phyloP scores from a whole-genome alignment of 2,888 invertebrate genomes.

The Cartodere bifasciata region DNA sequence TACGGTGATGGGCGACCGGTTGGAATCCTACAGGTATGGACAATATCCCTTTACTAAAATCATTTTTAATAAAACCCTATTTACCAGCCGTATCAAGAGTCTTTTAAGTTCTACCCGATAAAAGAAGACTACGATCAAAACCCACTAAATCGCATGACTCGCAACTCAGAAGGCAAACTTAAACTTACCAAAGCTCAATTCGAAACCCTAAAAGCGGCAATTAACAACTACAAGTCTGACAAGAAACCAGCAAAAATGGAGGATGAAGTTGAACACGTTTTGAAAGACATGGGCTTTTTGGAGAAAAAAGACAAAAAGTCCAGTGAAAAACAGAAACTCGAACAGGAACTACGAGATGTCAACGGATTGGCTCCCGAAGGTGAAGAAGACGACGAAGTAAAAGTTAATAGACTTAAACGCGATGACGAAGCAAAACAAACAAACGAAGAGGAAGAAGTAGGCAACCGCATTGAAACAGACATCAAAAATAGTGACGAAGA shows the following conservation, averaged over 20 bases:
- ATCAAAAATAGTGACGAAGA: not conserved
- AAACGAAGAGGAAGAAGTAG: not conserved
- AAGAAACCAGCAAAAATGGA: constrained; percentile 18
- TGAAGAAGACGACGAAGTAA: not conserved
- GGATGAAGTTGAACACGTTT: constrained; percentile 19
- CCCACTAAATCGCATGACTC: not conserved
- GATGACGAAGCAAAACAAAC: not conserved
- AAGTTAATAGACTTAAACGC: not conserved
- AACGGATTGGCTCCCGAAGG: not conserved
- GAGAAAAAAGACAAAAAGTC: constrained; percentile 12
- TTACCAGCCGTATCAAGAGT: constrained; percentile 21
- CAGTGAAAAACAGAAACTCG: constrained; percentile 1
- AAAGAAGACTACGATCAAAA: constrained; percentile 14
- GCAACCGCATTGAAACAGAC: not conserved
- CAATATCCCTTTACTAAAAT: not conserved
- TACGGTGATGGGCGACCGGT: constrained; percentile 22
- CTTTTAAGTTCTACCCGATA: constrained; percentile 21
- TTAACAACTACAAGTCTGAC: constrained; percentile 17
- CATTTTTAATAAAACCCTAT: not conserved
- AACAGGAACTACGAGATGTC: not conserved
- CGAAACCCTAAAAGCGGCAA: constrained; percentile 6
- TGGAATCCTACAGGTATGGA: constrained; percentile 23
- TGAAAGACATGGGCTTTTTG: constrained; percentile 25
- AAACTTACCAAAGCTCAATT: constrained; percentile 5
- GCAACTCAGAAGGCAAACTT: constrained; percentile 3